Base-by-base conservation (phyloP, 2,113 vertebrate species). In the Manacus vitellinus region DNA sequence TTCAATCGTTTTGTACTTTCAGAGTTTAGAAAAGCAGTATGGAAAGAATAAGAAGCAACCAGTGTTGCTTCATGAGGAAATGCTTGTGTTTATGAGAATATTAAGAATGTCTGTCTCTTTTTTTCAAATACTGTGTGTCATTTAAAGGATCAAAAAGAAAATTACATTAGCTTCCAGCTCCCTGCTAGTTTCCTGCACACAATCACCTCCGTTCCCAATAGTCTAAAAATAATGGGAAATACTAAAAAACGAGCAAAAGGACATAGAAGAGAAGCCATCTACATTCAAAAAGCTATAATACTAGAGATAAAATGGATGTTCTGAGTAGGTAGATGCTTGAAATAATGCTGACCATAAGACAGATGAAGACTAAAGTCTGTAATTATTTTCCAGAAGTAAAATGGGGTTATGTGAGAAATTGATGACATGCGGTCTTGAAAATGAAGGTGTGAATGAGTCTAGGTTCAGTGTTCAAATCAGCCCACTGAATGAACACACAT, bases 71-170 rank as follows among this genome's bases (percentile, higher is more conserved):
- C 83, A 71, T 63, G 59, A 95, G 76, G 83, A 96, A 96, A 94
- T 92, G 52, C 76, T 94, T 97, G 72, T 81, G 68, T 94, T 95
- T 89, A 92, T 87, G 80, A 92, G 76, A 89, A 74, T 81, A 92
- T 70, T 94, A 90, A 95, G 78, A 85, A 90, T 94, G 72, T 43
- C 91, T 92, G 88, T 62, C 58, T 90, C 37, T 73, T 83, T 93
- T 93, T 89, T 92, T 89, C 37, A 72, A 92, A 85, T 62, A 43
- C 3, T 0, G 1, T 73, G 30, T 90, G 56, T 81, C 82, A 86
- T 59, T 92, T 81, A 84, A 91, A 84, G 55, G n/a, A 74, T 67
- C 79, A 88, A 88, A 85, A 97, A 90, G 44, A 94, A 94, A 89
- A 95, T 78, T 74, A 51, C 13, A 47, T 37, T 74, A 52, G 67